Evolutionary conservation across 2,888 invertebrate genomes (phyloP).

Genomic region (Loripinus fragilis): DNA sequence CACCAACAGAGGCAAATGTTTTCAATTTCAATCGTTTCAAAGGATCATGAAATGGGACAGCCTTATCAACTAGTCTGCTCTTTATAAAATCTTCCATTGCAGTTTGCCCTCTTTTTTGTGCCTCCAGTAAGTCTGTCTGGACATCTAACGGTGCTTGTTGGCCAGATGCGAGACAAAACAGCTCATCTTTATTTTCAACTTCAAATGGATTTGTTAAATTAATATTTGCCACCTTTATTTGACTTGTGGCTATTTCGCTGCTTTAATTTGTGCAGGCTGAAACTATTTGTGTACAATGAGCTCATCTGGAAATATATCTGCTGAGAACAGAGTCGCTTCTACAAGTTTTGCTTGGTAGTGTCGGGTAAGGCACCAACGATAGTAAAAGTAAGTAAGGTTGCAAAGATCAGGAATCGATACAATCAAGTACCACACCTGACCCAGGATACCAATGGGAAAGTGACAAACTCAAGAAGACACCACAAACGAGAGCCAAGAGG

Average conservation of each 20-base stretch:
- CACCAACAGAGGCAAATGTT: not conserved
- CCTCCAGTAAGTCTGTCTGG: not conserved
- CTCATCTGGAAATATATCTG: not conserved
- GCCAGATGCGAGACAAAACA: slow-evolving; percentile 44
- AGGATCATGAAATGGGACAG: not conserved
- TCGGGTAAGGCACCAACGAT: slow-evolving; percentile 32
- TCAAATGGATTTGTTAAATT: slow-evolving; percentile 49
- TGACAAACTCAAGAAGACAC: no score
- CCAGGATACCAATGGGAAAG: no score
- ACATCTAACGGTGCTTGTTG: slow-evolving; percentile 33
- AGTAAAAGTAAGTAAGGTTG: no score
- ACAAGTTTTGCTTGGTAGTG: not conserved
- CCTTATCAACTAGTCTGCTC: not conserved
- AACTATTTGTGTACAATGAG: not conserved
- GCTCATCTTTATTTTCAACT: slow-evolving; percentile 27
- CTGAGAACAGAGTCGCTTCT: not conserved
- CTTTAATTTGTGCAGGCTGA: slow-evolving; percentile 31
- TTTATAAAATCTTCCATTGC: not conserved
- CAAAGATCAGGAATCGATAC: no score
- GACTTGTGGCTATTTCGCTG: slow-evolving; percentile 37
- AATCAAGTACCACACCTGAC: no score
- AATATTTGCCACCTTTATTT: slow-evolving; percentile 23
- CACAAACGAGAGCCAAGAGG: no score
- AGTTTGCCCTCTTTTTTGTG: not conserved
- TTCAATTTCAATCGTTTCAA: not conserved